These are phyloP conservation scores for Scaptomyza graminum DNA, from an alignment of 1,140 invertebrate species.

Conservation along the genomic window DNA sequence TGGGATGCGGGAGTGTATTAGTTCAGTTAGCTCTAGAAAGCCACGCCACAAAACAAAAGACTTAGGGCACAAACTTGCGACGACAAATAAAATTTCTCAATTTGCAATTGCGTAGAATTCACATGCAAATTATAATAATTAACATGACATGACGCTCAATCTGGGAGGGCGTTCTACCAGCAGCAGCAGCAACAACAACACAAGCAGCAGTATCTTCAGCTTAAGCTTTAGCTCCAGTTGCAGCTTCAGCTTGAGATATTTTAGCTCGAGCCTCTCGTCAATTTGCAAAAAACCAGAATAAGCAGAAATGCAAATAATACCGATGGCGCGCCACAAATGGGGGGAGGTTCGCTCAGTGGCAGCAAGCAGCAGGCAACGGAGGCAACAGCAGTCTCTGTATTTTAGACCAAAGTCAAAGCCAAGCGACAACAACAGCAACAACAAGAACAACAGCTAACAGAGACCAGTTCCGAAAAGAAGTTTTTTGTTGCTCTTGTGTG, in stretches of 20 bases:
- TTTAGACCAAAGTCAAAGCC: conserved; percentile 74
- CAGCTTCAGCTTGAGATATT: background rate
- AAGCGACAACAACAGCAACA: conserved; percentile 42
- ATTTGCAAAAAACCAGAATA: conserved; percentile 47
- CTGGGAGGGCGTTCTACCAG: conserved; percentile 46
- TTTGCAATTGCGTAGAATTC: conserved; percentile 55
- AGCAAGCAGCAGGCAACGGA: conserved; percentile 21
- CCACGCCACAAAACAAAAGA: conserved; percentile 62
- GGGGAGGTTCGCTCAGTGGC: conserved; percentile 30
- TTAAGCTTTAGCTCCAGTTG: conserved; percentile 12
- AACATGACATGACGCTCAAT: conserved; percentile 35
- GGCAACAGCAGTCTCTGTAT: conserved; percentile 47
- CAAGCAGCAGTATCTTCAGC: background rate
- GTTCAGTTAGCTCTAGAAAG: conserved; percentile 54
- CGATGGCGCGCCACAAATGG: conserved; percentile 40
- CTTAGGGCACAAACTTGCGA: conserved; percentile 66
- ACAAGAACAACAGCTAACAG: conserved; percentile 48
- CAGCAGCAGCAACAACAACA: background rate
- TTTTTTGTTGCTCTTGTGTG: conserved; percentile 54
- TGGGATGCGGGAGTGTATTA: conserved; percentile 59
- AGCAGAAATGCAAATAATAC: conserved; percentile 57
- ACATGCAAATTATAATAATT: conserved; percentile 75
- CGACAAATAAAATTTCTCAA: conserved; percentile 26
- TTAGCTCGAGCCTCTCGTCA: conserved; percentile 1
- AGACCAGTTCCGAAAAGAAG: conserved; percentile 78